Evolutionary conservation across 2,888 invertebrate genomes (phyloP).

Genomic region (Cephus rjabovi): DNA sequence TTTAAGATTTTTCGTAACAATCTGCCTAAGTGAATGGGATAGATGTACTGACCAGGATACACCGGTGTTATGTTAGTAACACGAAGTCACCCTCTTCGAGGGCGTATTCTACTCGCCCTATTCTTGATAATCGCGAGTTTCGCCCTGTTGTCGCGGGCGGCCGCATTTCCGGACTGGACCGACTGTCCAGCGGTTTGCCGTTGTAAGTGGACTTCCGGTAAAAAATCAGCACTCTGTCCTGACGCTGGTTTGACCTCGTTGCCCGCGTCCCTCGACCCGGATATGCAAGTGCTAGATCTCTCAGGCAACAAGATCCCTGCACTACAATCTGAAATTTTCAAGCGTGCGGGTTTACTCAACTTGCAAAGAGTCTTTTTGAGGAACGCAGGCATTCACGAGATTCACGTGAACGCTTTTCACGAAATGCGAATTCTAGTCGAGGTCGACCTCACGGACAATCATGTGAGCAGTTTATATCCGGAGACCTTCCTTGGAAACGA

Average conservation of each 20-base stretch:
- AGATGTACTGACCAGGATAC: conserved; percentile 27
- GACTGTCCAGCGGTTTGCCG: conserved; percentile 88
- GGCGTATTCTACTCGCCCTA: conserved; percentile 56
- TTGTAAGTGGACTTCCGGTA: conserved; percentile 93
- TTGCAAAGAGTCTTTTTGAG: conserved; percentile 85
- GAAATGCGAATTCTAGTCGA: conserved; percentile 88
- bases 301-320: conserved; percentile 83
- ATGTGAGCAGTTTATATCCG: conserved; percentile 78
- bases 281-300: conserved; percentile 88
- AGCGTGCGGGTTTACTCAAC: conserved; percentile 82
- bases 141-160: conserved; percentile 59
- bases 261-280: conserved; percentile 77
- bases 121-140: conserved; percentile 51
- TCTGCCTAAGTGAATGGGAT: not conserved
- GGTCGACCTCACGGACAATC: conserved; percentile 88
- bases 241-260: conserved; percentile 84
- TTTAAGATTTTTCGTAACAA: not conserved
- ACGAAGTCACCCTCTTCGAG: conserved; percentile 55
- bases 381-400: conserved; percentile 79
- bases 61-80: conserved; percentile 51
- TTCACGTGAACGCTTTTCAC: conserved; percentile 87
- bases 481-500: conserved; percentile 89
- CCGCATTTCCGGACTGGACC: conserved; percentile 83
- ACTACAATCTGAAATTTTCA: conserved; percentile 83
- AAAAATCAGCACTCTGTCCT: conserved; percentile 88